Conservation (phyloP, 64 coral and sea anemone species). For the Anthopleura sola region DNA sequence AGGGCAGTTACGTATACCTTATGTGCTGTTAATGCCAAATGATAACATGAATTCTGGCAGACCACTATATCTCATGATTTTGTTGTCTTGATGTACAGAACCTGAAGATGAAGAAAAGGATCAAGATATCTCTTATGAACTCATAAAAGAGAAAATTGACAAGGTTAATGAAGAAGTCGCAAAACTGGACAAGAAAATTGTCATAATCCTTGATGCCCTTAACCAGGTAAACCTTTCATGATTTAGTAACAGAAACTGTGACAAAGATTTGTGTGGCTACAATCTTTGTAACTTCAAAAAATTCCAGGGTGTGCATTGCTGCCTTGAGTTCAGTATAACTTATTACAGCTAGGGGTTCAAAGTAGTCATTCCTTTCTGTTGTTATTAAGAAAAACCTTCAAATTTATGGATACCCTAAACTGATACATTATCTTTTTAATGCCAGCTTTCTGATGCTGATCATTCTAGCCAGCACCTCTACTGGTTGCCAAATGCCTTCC, state of each 20-base stretch:
- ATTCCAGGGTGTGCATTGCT: too few species aligned
- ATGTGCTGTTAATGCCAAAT: too few species aligned
- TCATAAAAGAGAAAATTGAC: conserved; percentile 34
- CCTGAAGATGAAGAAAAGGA: conserved; percentile 7
- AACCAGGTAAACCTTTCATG: conserved; percentile 51
- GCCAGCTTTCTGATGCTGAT: conserved; percentile 58
- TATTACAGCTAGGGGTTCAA: too few species aligned
- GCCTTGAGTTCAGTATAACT: too few species aligned
- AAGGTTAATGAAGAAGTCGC: conserved; percentile 46
- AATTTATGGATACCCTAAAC: too few species aligned
- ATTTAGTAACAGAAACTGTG: neutral
- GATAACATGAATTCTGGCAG: too few species aligned
- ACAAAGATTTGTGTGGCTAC: too few species aligned
- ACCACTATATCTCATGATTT: too few species aligned
- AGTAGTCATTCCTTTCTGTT: too few species aligned
- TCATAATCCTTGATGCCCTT: conserved; percentile 77
- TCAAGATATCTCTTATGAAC: conserved; percentile 14
- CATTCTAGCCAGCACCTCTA: conserved; percentile 26
- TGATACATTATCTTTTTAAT: neutral
- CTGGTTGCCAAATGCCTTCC: conserved; percentile 57
- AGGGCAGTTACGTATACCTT: too few species aligned
- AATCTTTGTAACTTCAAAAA: too few species aligned
- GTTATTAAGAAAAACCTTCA: too few species aligned
- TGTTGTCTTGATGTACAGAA: neutral
- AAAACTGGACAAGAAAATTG: conserved; percentile 45